Base-by-base conservation (phyloP, 2,888 invertebrate species). In the Augiades crinisus region DNA sequence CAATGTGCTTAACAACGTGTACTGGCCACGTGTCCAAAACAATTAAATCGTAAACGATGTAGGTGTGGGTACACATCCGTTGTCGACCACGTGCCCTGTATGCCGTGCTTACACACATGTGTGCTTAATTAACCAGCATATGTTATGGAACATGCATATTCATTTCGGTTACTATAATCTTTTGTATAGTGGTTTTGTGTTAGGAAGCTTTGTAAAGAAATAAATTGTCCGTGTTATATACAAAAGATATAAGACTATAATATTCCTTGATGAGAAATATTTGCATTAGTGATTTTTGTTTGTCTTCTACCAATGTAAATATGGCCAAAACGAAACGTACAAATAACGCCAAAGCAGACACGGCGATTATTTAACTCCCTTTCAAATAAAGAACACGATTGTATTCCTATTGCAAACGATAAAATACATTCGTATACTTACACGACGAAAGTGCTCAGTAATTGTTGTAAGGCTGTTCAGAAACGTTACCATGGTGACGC, bases 31-130 rank as follows among this genome's bases (percentile, higher is more conserved):
- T 83, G 81, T 61, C 61, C 59, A 68, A 69, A 70, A 60, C 65
- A 77, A 79, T 81, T 78, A 82, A 76, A 72, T 61, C 56, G 61
- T 70, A 72, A 74, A 65, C 71, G 71, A 77, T 71, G 62, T 63
- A 63, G 64, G 59, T 67, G 41, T 27, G 14, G 47, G 45, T 13
- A 65, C 60, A 75, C 67, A 81, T 80, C 75, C 77, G 75, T 68
- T 63, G 65, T 57, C 44, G 54, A 55, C 59, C 75, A 81, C 75
- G 81, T 80, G 78, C 61, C 58, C 3, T 44, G 3, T 13, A 6
- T 14, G 3, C 12, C 17, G 22, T 16, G 13, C 22, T 30, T 33
- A 43, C 27, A 27, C 10, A 30, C 2, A 12, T 12, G 10, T 8
- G 3, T 4, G 30, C 10, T n/a, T 30, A 30, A 30, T 30, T 30